phyloP scores from a whole-genome alignment of 37 sponge, comb jelly and placozoan genomes.

The Hormiphora californensis region DNA sequence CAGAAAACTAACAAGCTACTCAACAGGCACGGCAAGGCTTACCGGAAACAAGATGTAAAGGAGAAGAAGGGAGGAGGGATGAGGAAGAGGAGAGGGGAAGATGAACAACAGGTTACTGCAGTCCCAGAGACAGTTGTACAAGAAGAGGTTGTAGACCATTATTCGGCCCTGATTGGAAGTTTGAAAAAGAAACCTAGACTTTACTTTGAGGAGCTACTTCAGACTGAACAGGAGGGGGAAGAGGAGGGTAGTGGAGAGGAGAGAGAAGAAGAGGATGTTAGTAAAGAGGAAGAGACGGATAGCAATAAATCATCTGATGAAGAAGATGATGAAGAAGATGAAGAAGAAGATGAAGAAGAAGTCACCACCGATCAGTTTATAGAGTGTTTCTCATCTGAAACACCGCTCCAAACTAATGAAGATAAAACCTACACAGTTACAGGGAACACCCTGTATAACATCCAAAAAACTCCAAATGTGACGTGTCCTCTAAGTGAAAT shows the following conservation, averaged over 20 bases:
- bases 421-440: not conserved
- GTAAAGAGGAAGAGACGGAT: not conserved
- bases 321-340: not conserved
- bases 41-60: not conserved
- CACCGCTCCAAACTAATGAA: too few species aligned
- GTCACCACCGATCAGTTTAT: not conserved
- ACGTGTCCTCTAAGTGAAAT: not conserved
- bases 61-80: not conserved
- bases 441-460: not conserved
- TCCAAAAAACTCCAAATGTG: not conserved
- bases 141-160: not conserved
- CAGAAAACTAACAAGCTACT: not conserved
- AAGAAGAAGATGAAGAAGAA: not conserved
- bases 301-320: not conserved
- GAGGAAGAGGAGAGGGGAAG: not conserved
- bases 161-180: slow-evolving; percentile 12
- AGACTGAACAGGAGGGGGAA: not conserved
- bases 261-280: not conserved
- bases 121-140: not conserved
- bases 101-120: not conserved
- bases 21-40: slow-evolving; percentile 51
- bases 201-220: slow-evolving; percentile 31
- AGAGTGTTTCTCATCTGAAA: not conserved
- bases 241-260: not conserved
- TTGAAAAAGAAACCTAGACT: not conserved